Percentiles rank a stretch among this genome's conserved stretches.
phyloP scores from a whole-genome alignment of 1,140 invertebrate genomes.

The Bathynomus jamesi region DNA sequence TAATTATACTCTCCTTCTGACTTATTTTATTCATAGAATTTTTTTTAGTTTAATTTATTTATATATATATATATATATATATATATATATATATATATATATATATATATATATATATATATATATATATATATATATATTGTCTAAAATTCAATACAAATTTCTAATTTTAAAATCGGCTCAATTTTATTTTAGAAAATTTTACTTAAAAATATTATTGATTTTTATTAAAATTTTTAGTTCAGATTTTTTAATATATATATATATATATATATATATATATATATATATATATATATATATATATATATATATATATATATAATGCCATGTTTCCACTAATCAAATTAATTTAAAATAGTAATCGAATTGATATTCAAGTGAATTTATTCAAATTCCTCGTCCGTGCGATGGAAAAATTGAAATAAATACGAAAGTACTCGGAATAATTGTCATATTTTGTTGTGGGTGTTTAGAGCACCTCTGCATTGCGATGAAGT shows the following conservation, averaged over 20 bases:
- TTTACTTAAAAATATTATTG: not conserved
- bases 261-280: not conserved
- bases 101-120: slow-evolving; percentile 1
- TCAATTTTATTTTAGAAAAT: not conserved
- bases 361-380: too few relatives aligned
- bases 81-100: not conserved
- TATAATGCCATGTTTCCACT: too few relatives aligned
- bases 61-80: not conserved
- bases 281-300: not conserved
- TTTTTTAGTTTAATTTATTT: too few relatives aligned
- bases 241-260: not conserved
- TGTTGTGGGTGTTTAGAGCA: too few relatives aligned
- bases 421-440: too few relatives aligned
- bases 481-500: too few relatives aligned
- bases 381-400: too few relatives aligned
- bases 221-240: not conserved
- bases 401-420: too few relatives aligned
- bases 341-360: too few relatives aligned
- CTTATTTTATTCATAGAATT: too few relatives aligned
- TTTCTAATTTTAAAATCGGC: not conserved
- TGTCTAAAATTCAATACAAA: not conserved
- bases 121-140: not conserved
- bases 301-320: not conserved
- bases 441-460: too few relatives aligned
- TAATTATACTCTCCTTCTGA: too few relatives aligned